Conservation (phyloP, 2,888 invertebrate species). For the Drosophila paranaensis region DNA sequence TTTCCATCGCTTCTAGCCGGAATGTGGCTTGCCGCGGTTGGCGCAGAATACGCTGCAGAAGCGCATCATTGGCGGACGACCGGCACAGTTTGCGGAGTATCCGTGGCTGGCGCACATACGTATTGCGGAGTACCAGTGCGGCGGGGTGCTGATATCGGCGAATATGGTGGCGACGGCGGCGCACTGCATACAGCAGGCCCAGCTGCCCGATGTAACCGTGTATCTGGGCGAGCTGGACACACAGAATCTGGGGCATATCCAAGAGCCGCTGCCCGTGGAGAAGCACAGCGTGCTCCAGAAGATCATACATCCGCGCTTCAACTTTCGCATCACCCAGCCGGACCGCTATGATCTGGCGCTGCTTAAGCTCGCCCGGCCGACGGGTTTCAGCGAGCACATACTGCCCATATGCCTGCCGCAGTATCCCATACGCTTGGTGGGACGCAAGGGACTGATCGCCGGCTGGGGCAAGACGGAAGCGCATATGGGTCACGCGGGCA, state of each 20-base stretch:
- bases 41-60: conserved; percentile 87
- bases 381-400: conserved; percentile 87
- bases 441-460: conserved; percentile 89
- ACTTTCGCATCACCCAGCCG: conserved; percentile 92
- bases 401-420: conserved; percentile 92
- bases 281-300: conserved; percentile 89
- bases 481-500: conserved; percentile 90
- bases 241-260: conserved; percentile 88
- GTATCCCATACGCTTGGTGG: conserved; percentile 84
- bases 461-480: conserved; percentile 94
- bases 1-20: conserved; percentile 80
- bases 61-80: conserved; percentile 92
- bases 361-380: conserved; percentile 89
- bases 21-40: conserved; percentile 89
- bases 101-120: conserved; percentile 95
- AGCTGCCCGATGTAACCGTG: conserved; percentile 90
- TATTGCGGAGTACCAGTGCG: conserved; percentile 93
- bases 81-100: conserved; percentile 90
- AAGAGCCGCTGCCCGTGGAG: conserved; percentile 88
- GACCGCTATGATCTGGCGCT: conserved; percentile 93
- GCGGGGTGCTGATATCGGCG: conserved; percentile 91
- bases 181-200: conserved; percentile 92
- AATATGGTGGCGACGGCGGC: conserved; percentile 91
- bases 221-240: conserved; percentile 93
- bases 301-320: conserved; percentile 92